Base-by-base conservation (phyloP, 92 coral and sea anemone genomes). In the Actinostola sp. region DNA sequence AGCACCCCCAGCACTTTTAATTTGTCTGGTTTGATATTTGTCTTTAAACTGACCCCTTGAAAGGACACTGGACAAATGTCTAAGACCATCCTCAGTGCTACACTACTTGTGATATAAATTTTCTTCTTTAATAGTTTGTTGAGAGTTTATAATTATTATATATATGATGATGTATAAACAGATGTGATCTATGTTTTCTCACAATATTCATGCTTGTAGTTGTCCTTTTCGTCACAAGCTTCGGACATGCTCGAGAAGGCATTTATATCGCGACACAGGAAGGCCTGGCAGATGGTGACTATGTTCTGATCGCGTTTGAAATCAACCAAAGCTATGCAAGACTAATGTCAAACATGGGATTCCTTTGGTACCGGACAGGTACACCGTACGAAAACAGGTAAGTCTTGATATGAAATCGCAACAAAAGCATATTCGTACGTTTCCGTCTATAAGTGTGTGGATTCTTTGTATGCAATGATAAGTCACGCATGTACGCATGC, bases 231-330 rank as follows among this genome's bases (percentile, higher is more conserved):
- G 70, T 92, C 16, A 54, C 77, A 25, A 66, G 62, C 6, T 68
- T 67, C 23, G 30, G 21, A 2, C 19, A 67, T 28, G 83, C 79
- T 3, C 59, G 80, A 36, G 89, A 88, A 63, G 69, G 78, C 14
- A 66, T 93, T 33, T 65, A 72, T 25, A 36, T 67, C 34, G 94
- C 97, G 14, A 39, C 63, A 0, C 30, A 82, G 68, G 86, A 80
- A 38, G 89, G 70, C 51, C 78, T 93, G 84, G 71, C 87, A 26
- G 66, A 75, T 29, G 94, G 92, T 2, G 88, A 90, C 0, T 91
- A 68, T 50, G 93, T 70, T 28, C 86, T 88, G 68, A 82, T 93
- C 23, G 25, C 80, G 17, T 88, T 91, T 61, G 77, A 73, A 24
- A 71, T 91, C 16, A 23, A 71, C 59, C 92, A 83, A 44, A 29